A percentile compares a stretch with the other conserved stretches of the same genome.
phyloP scores from a whole-genome alignment of 1,140 invertebrate genomes.

The Trichonephila clavipes region DNA sequence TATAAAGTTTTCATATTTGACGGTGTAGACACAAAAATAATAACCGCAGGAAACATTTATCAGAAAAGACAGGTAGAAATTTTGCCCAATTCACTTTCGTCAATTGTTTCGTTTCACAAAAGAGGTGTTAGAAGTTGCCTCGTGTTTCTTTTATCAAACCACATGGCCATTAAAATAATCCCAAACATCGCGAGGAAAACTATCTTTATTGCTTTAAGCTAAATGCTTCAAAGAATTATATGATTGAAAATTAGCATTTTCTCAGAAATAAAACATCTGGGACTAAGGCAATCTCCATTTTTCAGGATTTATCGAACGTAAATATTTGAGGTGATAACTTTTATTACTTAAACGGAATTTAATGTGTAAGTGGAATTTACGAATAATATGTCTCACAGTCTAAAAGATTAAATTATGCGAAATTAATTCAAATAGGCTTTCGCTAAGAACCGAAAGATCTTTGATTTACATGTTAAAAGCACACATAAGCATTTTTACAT shows the following conservation, averaged over 20 bases:
- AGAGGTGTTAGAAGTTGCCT: too few species aligned
- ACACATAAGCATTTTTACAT: too few species aligned
- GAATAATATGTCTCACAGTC: too few species aligned
- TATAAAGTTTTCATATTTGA: not conserved
- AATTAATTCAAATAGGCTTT: too few species aligned
- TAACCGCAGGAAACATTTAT: conserved; percentile 6
- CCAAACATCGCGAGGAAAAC: not conserved
- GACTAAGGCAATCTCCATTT: not conserved
- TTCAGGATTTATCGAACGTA: not conserved
- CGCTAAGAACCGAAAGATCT: too few species aligned
- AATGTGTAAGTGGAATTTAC: too few species aligned
- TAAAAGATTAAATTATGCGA: too few species aligned
- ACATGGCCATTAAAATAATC: not conserved
- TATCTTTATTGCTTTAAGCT: not conserved
- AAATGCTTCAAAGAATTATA: not conserved
- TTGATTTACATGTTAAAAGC: too few species aligned
- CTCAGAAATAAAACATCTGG: not conserved
- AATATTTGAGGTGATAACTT: not conserved
- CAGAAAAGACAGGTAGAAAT: conserved; percentile 15
- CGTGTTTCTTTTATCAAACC: too few species aligned
- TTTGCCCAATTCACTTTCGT: conserved; percentile 41
- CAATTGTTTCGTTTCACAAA: not conserved
- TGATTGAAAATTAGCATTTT: conserved; percentile 5
- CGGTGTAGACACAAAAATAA: not conserved
- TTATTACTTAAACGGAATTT: too few species aligned